Percentiles rank a stretch among this genome's conserved stretches.
phyloP scores from a whole-genome alignment of 2,113 vertebrate species.

The Catagonus wagneri region DNA sequence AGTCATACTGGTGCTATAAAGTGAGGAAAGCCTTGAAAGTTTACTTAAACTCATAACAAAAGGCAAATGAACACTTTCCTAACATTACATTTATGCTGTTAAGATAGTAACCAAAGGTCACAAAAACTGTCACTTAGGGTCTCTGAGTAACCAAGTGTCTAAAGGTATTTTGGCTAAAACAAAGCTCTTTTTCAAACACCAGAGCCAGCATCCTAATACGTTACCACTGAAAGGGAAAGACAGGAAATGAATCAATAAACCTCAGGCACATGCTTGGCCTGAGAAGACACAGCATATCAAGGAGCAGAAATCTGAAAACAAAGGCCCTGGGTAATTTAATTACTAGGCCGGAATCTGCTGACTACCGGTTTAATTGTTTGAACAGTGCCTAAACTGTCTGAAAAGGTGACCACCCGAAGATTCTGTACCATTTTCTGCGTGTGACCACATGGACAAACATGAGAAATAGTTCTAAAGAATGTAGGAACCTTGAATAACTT shows the following conservation, averaged over 20 bases:
- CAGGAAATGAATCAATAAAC: constrained; percentile 83
- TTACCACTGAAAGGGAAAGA: constrained; percentile 77
- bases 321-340: constrained; percentile 79
- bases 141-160: constrained; percentile 44
- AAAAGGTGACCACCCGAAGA: constrained; percentile 64
- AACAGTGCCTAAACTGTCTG: constrained; percentile 71
- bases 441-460: constrained; percentile 27
- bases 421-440: constrained; percentile 67
- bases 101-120: constrained; percentile 43
- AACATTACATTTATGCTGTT: constrained; percentile 37
- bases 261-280: constrained; percentile 77
- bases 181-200: constrained; percentile 72
- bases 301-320: constrained; percentile 78
- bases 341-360: constrained; percentile 77
- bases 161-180: constrained; percentile 76
- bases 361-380: constrained; percentile 78
- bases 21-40: constrained; percentile 41
- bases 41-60: constrained; percentile 57
- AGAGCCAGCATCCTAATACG: constrained; percentile 62
- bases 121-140: constrained; percentile 17
- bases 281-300: constrained; percentile 74
- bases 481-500: constrained; percentile 22
- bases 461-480: constrained; percentile 60
- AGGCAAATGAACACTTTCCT: constrained; percentile 50
- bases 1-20: constrained; percentile 25